phyloP scores from a whole-genome alignment of 2,797 vertebrate genomes.

The Glyptemys insculpta region DNA sequence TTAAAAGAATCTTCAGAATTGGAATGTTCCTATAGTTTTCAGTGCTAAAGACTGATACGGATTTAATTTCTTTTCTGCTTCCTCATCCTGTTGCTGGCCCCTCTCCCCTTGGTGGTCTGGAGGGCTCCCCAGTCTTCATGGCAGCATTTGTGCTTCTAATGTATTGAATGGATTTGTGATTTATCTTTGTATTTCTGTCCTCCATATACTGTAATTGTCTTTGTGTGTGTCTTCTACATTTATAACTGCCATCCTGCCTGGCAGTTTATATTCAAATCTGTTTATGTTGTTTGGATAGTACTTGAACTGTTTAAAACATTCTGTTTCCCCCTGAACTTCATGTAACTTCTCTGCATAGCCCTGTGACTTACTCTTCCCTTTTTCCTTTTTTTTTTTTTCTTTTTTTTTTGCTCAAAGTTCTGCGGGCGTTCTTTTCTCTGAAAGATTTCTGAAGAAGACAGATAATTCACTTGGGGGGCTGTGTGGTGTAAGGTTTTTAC shows the following conservation, averaged over 20 bases:
- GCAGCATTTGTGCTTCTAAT: constrained; percentile 50
- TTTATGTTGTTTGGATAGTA: constrained; percentile 62
- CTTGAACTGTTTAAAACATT: constrained; percentile 64
- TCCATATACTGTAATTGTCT: constrained; percentile 50
- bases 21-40: not conserved
- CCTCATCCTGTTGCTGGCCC: not conserved
- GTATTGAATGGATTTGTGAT: constrained; percentile 64
- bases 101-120: not conserved
- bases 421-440: constrained; percentile 9
- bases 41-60: not conserved
- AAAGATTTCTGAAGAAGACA: not conserved
- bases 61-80: not conserved
- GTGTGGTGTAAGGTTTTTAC: not conserved
- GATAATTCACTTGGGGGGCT: not conserved
- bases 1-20: constrained; percentile 1
- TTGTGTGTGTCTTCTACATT: constrained; percentile 55
- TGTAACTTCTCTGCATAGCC: constrained; percentile 34
- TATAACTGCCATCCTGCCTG: constrained; percentile 66
- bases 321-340: not conserved
- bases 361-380: not conserved
- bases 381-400: constrained; percentile 39
- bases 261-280: constrained; percentile 55
- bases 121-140: not conserved
- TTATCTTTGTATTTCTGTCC: constrained; percentile 49
- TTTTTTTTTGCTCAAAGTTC: constrained; percentile 31